Percentiles rank a stretch among this genome's conserved stretches.
These are phyloP conservation scores for Harpagus bidentatus DNA, from an alignment of 2,113 vertebrate genomes.

Conservation along the genomic window DNA sequence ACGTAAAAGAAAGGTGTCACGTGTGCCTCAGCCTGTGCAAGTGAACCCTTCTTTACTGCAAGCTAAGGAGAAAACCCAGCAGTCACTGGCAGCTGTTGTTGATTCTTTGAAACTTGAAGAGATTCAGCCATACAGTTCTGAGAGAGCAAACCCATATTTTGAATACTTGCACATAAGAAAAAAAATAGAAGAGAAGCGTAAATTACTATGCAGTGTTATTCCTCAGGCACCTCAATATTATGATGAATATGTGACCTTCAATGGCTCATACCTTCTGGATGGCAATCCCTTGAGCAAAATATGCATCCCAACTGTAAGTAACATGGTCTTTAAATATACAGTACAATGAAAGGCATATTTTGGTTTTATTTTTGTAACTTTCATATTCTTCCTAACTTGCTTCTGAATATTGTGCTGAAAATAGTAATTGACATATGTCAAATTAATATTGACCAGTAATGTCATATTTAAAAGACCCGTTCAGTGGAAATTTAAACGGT, in stretches of 20 bases:
- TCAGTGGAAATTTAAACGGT: not conserved
- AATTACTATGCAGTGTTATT: slow-evolving; percentile 92
- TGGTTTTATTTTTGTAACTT: not conserved
- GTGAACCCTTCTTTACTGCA: slow-evolving; percentile 77
- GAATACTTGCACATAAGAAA: slow-evolving; percentile 96
- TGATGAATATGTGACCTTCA: slow-evolving; percentile 97
- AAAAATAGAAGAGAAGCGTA: slow-evolving; percentile 97
- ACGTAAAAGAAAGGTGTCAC: slow-evolving; percentile 92
- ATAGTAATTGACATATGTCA: not conserved
- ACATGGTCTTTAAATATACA: not conserved
- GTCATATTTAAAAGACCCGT: not conserved
- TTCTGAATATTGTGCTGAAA: not conserved
- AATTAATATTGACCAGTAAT: not conserved
- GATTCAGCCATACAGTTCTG: slow-evolving; percentile 95
- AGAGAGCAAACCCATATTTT: slow-evolving; percentile 96
- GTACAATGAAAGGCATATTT: not conserved
- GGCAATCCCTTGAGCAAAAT: slow-evolving; percentile 98
- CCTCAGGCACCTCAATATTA: slow-evolving; percentile 98
- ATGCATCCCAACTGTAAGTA: slow-evolving; percentile 96
- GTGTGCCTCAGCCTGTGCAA: slow-evolving; percentile 79
- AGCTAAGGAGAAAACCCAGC: slow-evolving; percentile 89
- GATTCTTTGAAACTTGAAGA: slow-evolving; percentile 96
- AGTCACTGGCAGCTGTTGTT: slow-evolving; percentile 92
- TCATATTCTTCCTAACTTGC: not conserved
- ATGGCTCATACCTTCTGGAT: slow-evolving; percentile 94